phyloP scores from a whole-genome alignment of 1,140 invertebrate species.

The Drosophila biarmipes region DNA sequence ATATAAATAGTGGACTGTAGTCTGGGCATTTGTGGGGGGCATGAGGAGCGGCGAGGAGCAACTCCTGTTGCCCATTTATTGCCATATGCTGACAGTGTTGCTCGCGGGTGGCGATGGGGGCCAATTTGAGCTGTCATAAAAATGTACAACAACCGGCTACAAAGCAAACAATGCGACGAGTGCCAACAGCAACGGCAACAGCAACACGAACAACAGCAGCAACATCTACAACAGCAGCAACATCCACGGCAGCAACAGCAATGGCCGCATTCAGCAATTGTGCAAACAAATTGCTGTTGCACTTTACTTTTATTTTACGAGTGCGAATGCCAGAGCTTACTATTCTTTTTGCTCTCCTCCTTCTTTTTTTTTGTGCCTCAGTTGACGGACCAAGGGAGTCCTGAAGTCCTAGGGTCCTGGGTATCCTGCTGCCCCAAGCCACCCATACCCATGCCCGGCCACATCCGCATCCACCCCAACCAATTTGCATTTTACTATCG shows the following conservation, averaged over 20 bases:
- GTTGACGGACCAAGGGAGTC: slow-evolving; percentile 61
- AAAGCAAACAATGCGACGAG: slow-evolving; percentile 81
- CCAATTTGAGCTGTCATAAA: slow-evolving; percentile 82
- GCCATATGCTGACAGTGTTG: slow-evolving; percentile 82
- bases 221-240: slow-evolving; percentile 47
- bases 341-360: slow-evolving; percentile 29
- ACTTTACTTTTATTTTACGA: slow-evolving; percentile 83
- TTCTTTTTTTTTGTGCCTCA: slow-evolving; percentile 16
- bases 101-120: slow-evolving; percentile 73
- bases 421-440: slow-evolving; percentile 21
- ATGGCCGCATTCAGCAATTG: slow-evolving; percentile 80
- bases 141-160: slow-evolving; percentile 80
- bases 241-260: slow-evolving; percentile 57
- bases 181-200: slow-evolving; percentile 73
- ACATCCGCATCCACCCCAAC: slow-evolving; percentile 25
- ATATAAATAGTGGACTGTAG: slow-evolving; percentile 18
- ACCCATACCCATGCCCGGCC: no score
- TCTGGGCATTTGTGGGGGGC: slow-evolving; percentile 21
- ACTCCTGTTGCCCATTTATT: slow-evolving; percentile 70
- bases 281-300: slow-evolving; percentile 82
- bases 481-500: slow-evolving; percentile 82
- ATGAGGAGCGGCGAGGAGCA: not conserved
- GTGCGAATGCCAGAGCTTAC: slow-evolving; percentile 75
- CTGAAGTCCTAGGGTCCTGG: slow-evolving; percentile 37
- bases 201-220: slow-evolving; percentile 40